phyloP scores from a whole-genome alignment of 2,113 vertebrate genomes.

The Capra hircus region DNA sequence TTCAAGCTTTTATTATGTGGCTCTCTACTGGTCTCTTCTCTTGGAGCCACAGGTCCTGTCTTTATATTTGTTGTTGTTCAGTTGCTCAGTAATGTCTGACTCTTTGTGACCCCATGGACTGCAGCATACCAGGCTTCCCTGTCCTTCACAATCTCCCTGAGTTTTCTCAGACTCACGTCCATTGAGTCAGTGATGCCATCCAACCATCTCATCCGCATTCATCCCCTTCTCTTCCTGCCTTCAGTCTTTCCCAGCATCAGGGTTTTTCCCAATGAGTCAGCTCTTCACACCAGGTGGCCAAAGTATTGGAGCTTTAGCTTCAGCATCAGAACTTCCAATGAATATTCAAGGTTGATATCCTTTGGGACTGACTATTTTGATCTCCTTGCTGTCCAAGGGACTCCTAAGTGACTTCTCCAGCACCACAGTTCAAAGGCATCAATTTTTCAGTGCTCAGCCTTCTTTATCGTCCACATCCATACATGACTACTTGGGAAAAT shows the following conservation, averaged over 20 bases:
- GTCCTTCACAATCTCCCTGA: not conserved
- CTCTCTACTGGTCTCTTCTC: not conserved
- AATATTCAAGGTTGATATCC: not conserved
- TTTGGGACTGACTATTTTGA: not conserved
- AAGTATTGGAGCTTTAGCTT: not conserved
- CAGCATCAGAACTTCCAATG: not conserved
- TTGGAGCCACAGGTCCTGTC: not conserved
- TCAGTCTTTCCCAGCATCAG: not conserved
- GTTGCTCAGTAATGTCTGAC: not conserved
- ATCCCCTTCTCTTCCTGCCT: not conserved
- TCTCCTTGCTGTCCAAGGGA: not conserved
- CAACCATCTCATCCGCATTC: rapidly evolving
- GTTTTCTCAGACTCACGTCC: not conserved
- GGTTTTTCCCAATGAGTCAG: not conserved
- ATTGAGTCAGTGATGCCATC: not conserved
- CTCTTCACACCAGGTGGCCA: not conserved
- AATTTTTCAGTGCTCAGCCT: not conserved
- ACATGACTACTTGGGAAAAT: not conserved
- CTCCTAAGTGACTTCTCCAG: not conserved
- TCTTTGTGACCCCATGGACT: not conserved
- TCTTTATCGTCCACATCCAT: not conserved
- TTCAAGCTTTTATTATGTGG: not conserved
- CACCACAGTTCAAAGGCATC: not conserved
- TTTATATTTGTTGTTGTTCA: not conserved
- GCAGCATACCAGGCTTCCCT: not conserved